Evolutionary conservation across 2,113 vertebrate species (phyloP).

Genomic region (Talpa occidentalis): DNA sequence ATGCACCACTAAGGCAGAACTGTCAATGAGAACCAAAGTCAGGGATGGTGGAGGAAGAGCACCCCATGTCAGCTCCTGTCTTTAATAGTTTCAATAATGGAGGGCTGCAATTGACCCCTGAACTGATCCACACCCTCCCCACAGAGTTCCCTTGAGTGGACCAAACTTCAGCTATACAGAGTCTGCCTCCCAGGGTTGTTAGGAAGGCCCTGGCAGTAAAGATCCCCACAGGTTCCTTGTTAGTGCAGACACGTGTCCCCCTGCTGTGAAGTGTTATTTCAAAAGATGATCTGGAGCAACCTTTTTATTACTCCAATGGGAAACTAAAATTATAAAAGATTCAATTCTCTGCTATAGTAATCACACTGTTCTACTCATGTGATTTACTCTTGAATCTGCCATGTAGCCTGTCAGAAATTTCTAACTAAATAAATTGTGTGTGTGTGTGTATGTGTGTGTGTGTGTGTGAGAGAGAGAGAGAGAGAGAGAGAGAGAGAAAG

Average conservation of each 20-base stretch:
- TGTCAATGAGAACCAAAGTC: background rate
- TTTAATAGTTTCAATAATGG: background rate
- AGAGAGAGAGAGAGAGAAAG: background rate
- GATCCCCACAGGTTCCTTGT: background rate
- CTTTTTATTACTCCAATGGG: background rate
- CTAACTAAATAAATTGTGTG: background rate
- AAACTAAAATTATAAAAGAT: constrained; percentile 30
- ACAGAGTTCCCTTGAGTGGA: background rate
- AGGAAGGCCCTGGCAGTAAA: background rate
- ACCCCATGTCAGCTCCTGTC: background rate
- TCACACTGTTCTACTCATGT: background rate
- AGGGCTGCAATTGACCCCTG: background rate
- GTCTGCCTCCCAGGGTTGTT: background rate
- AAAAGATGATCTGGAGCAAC: background rate
- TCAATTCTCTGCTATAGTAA: background rate
- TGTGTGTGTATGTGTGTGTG: background rate
- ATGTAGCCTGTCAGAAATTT: constrained; percentile 26
- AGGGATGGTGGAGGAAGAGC: background rate
- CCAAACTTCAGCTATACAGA: background rate
- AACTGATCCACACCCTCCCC: background rate
- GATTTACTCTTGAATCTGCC: background rate
- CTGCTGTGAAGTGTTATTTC: background rate
- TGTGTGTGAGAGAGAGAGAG: background rate
- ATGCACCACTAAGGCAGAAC: background rate
- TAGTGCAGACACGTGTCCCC: background rate